These are phyloP conservation scores for Zaprionus davidi DNA, from an alignment of 1,140 invertebrate genomes.

Conservation along the genomic window DNA sequence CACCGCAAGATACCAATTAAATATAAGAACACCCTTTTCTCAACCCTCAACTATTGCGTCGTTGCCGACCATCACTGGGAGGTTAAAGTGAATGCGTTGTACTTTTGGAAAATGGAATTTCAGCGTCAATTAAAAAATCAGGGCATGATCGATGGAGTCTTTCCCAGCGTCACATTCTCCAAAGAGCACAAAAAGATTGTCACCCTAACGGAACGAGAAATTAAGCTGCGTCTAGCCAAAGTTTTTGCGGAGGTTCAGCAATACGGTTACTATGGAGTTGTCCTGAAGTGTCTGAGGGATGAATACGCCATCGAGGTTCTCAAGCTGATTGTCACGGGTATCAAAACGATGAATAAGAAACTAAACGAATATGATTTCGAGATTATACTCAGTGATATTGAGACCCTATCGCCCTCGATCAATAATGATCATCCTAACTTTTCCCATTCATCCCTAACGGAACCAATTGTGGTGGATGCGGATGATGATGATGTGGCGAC, in stretches of 20 bases:
- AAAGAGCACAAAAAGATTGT: slow-evolving; percentile 91
- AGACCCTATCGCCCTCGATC: slow-evolving; percentile 37
- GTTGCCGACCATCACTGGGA: slow-evolving; percentile 91
- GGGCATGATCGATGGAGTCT: slow-evolving; percentile 91
- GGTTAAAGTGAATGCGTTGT: slow-evolving; percentile 89
- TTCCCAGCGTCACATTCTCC: slow-evolving; percentile 91
- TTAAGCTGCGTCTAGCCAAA: slow-evolving; percentile 88
- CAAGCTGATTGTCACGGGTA: slow-evolving; percentile 86
- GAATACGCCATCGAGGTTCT: slow-evolving; percentile 90
- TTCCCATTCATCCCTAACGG: background rate
- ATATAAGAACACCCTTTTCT: slow-evolving; percentile 85
- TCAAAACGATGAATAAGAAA: slow-evolving; percentile 85
- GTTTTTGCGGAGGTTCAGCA: slow-evolving; percentile 88
- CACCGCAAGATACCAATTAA: slow-evolving; percentile 86
- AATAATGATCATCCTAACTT: background rate
- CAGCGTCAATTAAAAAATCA: slow-evolving; percentile 88
- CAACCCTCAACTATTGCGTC: slow-evolving; percentile 87
- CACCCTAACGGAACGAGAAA: slow-evolving; percentile 88
- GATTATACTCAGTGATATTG: slow-evolving; percentile 57
- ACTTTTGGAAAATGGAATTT: slow-evolving; percentile 90
- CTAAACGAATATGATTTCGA: slow-evolving; percentile 79
- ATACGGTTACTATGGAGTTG: slow-evolving; percentile 88
- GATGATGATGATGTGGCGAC: slow-evolving; percentile 6
- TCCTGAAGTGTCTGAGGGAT: slow-evolving; percentile 88
- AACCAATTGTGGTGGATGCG: slow-evolving; percentile 11